Evolutionary conservation across 2,888 invertebrate genomes (phyloP), one percentile per base, ranked within the genome.

Genomic region (Hypena proboscidalis): DNA sequence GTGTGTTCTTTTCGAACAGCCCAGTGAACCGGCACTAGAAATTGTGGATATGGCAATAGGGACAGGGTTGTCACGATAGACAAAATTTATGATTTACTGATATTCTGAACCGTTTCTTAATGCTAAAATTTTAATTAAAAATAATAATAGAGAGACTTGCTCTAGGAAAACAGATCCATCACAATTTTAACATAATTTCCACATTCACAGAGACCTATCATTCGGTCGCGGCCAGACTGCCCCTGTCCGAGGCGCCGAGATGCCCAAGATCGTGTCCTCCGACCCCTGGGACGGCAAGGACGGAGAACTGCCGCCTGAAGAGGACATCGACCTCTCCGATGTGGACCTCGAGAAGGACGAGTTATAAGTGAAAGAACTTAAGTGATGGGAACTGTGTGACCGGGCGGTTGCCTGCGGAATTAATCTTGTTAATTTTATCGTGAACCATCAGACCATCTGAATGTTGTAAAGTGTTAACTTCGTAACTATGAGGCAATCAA

Each of bases 251-350:
- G 97, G 97, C 9, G 95, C 95, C 0, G 92, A 94, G 65, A 92
- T 98, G 77, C 98, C 98, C 4, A 90, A 92, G 55, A 93, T 97
- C 25, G 72, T 84, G 4, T 85, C 86, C 26, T 92, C 93, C 0
- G 95, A 95, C 13, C 90, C 96, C 0, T 99, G 99, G 99, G 98
- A 99, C 80, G 99, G 99, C 9, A 95, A 98, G 76, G 98, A 99
- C 77, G 98, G 96, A 0, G 95, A 95, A 70, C 87, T 96, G 66
- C 97, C 97, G 1, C 92, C 89, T 20, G 96, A 96, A 80, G 98
- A 98, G 70, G 97, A 98, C 57, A 95, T 97, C 53, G 98, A 98
- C 90, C 93, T 98, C 37, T 97, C 97, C 17, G 98, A 98, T 80
- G 92, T 98, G 11, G 96, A 95, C 58, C 90, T 98, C 26, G 96